Evolutionary conservation across 2,888 invertebrate species (phyloP).

Genomic region (Drosophila flavopinicola): DNA sequence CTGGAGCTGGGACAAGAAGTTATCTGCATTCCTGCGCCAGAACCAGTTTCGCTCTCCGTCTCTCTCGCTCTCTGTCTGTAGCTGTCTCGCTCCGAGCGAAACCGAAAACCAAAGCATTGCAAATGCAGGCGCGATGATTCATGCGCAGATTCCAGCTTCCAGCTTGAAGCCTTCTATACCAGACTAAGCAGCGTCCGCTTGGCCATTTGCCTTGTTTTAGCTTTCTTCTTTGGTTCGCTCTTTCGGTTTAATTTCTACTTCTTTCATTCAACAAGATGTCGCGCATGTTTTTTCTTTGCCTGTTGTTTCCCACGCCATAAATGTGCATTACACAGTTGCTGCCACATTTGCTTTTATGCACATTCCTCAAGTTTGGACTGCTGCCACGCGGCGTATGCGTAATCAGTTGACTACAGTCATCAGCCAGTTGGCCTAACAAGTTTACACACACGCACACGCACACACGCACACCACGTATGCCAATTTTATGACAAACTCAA

Average conservation of each 20-base stretch:
- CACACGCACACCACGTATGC: constrained; percentile 47
- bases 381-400: constrained; percentile 71
- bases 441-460: constrained; percentile 35
- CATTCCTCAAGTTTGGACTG: constrained; percentile 48
- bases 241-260: constrained; percentile 49
- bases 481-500: constrained; percentile 73
- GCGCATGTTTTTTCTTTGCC: constrained; percentile 58
- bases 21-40: constrained; percentile 73
- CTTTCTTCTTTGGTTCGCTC: constrained; percentile 9
- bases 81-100: constrained; percentile 1
- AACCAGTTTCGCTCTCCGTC: constrained; percentile 59
- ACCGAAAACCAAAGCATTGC: constrained; percentile 16
- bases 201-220: constrained; percentile 32
- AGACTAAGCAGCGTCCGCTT: constrained; percentile 68
- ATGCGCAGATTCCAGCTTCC: constrained; percentile 41
- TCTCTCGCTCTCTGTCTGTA: not conserved
- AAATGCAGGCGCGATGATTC: constrained; percentile 68
- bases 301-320: constrained; percentile 72
- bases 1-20: constrained; percentile 48
- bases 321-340: constrained; percentile 39
- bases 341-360: constrained; percentile 53
- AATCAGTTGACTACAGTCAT: constrained; percentile 67
- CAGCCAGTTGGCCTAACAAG: constrained; percentile 69
- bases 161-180: constrained; percentile 59
- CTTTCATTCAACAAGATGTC: constrained; percentile 59